A percentile compares a stretch with the other conserved stretches of the same genome.
Conservation (phyloP, 1,140 invertebrate genomes). For the Neuroterus valhalla region DNA sequence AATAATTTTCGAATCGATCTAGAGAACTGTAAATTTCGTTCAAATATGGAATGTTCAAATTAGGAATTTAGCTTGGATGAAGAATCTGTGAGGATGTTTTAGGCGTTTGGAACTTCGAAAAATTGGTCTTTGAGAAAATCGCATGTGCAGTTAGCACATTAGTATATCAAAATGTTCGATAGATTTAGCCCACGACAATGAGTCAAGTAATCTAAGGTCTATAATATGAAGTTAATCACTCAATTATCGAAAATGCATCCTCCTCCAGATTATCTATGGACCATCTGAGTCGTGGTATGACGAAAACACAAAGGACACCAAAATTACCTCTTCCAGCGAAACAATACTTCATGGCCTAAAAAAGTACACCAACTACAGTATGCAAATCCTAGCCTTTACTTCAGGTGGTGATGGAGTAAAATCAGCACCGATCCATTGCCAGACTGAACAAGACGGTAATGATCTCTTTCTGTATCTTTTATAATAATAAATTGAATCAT, state of each 20-base stretch:
- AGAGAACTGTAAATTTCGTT: too few species aligned
- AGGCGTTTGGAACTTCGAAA: too few species aligned
- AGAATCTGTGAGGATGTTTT: not conserved
- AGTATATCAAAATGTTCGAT: too few species aligned
- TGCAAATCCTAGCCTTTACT: constrained; percentile 96
- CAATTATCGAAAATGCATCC: constrained; percentile 30
- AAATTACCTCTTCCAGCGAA: constrained; percentile 93
- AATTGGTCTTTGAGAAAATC: too few species aligned
- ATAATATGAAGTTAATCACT: not conserved
- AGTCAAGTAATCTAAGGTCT: too few species aligned
- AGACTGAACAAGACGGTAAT: constrained; percentile 95
- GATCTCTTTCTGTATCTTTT: not conserved
- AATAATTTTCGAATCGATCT: too few species aligned
- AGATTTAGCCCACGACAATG: too few species aligned
- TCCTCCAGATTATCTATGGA: constrained; percentile 87
- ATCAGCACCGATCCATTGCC: constrained; percentile 92
- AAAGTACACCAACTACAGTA: constrained; percentile 97
- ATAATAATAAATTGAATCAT: not conserved
- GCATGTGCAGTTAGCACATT: too few species aligned
- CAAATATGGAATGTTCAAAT: too few species aligned
- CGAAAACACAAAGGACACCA: constrained; percentile 92
- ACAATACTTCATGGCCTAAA: constrained; percentile 93
- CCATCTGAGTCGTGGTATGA: constrained; percentile 94
- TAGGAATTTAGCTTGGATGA: too few species aligned
- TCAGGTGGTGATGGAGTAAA: constrained; percentile 96